These are phyloP conservation scores for Ceratina calcarata DNA, from an alignment of 1,140 invertebrate genomes.

Conservation along the genomic window DNA sequence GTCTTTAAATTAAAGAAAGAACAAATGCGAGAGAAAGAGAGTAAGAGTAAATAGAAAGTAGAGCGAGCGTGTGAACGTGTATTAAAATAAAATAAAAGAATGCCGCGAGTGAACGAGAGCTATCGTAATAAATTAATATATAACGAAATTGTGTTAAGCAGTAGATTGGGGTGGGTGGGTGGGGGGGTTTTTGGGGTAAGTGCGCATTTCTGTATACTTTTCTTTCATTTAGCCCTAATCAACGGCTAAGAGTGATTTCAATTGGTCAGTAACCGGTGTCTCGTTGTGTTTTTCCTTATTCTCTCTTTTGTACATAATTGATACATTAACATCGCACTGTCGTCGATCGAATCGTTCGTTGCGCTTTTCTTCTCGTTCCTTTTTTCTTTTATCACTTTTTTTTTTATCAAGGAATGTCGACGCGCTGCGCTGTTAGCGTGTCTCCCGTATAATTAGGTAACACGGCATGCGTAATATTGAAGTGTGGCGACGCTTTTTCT, in stretches of 20 bases:
- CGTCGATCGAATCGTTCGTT: conserved; percentile 4
- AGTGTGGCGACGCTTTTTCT: conserved; percentile 24
- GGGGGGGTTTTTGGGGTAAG: too few relatives aligned
- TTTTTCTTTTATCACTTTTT: not conserved
- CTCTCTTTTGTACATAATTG: conserved; percentile 37
- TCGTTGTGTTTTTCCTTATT: conserved; percentile 24
- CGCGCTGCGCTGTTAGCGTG: conserved; percentile 5
- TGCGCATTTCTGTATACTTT: conserved; percentile 48
- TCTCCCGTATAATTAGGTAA: not conserved
- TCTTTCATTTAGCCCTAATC: not conserved
- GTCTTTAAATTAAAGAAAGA: conserved; percentile 51
- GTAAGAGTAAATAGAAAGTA: not conserved
- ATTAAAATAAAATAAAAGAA: conserved; percentile 10
- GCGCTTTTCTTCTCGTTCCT: not conserved
- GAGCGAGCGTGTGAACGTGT: conserved; percentile 12
- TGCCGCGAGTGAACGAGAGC: conserved; percentile 24
- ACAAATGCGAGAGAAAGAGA: conserved; percentile 43
- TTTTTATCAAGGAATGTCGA: not conserved
- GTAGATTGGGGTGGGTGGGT: conserved; percentile 44
- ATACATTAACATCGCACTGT: conserved; percentile 16
- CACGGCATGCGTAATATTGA: not conserved
- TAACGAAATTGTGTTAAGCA: conserved; percentile 60
- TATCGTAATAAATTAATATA: conserved; percentile 67
- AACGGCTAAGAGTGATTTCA: not conserved
- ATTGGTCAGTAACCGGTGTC: conserved; percentile 26